Conservation (phyloP, 2,888 invertebrate genomes). For the Ligdia adustata region DNA sequence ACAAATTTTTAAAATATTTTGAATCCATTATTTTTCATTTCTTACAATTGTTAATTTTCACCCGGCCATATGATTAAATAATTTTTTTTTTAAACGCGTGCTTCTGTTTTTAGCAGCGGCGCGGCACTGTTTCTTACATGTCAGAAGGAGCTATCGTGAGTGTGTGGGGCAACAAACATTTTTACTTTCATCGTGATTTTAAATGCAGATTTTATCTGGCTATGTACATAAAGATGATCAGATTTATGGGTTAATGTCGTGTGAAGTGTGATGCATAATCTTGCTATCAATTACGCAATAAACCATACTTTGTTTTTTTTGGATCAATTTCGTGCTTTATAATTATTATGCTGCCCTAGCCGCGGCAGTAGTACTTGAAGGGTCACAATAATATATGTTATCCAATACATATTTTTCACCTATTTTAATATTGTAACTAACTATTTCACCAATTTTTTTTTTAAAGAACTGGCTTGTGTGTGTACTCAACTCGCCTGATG, state of each 20-base stretch:
- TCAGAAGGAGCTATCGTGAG: constrained; percentile 38
- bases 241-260: constrained; percentile 42
- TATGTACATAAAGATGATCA: constrained; percentile 9
- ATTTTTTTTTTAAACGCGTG: constrained; percentile 51
- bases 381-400: too few relatives aligned
- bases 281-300: constrained; percentile 15
- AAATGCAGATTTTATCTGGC: constrained; percentile 14
- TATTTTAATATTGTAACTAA: too few relatives aligned
- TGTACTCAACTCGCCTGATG: too few relatives aligned
- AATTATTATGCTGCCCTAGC: too few relatives aligned
- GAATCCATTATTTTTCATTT: constrained; percentile 8
- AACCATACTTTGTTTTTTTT: background rate
- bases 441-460: too few relatives aligned
- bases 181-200: constrained; percentile 51
- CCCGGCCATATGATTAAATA: constrained; percentile 2
- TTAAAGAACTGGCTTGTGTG: too few relatives aligned
- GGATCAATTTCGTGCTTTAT: background rate
- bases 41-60: constrained; percentile 6
- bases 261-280: constrained; percentile 15
- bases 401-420: too few relatives aligned
- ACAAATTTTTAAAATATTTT: background rate
- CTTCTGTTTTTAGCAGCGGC: constrained; percentile 57
- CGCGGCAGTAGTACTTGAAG: too few relatives aligned
- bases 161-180: constrained; percentile 57
- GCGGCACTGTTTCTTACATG: constrained; percentile 60